These are phyloP conservation scores for Scomber scombrus DNA, from an alignment of 2,113 vertebrate genomes.

Conservation along the genomic window DNA sequence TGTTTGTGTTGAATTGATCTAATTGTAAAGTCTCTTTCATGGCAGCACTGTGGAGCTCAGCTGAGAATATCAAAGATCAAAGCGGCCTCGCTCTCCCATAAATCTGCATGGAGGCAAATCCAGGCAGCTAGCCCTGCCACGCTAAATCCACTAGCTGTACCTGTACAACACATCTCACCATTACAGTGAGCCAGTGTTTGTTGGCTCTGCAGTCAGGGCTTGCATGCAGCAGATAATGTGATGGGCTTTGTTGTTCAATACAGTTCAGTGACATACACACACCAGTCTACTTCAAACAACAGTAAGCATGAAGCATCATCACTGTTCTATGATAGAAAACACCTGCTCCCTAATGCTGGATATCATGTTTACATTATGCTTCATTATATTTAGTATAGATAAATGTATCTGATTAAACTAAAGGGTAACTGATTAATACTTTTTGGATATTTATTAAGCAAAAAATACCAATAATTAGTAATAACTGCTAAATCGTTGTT, in stretches of 20 bases:
- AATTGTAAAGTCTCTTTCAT: slow-evolving; percentile 75
- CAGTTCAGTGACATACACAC: not conserved
- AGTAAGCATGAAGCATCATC: not conserved
- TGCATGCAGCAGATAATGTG: not conserved
- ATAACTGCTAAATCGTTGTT: too few relatives aligned
- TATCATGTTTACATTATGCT: not conserved
- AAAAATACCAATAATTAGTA: too few relatives aligned
- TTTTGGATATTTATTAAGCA: too few relatives aligned
- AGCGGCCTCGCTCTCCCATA: slow-evolving; percentile 29
- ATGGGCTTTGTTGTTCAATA: not conserved
- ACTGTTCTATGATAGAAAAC: not conserved
- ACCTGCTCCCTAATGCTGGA: not conserved
- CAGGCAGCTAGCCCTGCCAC: not conserved
- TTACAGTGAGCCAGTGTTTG: not conserved
- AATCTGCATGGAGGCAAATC: slow-evolving; percentile 44
- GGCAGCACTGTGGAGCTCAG: slow-evolving; percentile 29
- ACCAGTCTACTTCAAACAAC: not conserved
- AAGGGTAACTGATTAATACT: too few relatives aligned
- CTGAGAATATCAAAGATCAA: slow-evolving; percentile 56
- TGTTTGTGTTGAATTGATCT: slow-evolving; percentile 70
- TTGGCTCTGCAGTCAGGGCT: not conserved
- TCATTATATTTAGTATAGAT: too few relatives aligned
- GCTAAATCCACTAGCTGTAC: slow-evolving; percentile 18
- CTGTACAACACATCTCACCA: not conserved
- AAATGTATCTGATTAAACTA: too few relatives aligned